Percentiles rank a stretch among this genome's conserved stretches.
Conservation (phyloP, 2,888 invertebrate genomes). For the Drosophila atripex region DNA sequence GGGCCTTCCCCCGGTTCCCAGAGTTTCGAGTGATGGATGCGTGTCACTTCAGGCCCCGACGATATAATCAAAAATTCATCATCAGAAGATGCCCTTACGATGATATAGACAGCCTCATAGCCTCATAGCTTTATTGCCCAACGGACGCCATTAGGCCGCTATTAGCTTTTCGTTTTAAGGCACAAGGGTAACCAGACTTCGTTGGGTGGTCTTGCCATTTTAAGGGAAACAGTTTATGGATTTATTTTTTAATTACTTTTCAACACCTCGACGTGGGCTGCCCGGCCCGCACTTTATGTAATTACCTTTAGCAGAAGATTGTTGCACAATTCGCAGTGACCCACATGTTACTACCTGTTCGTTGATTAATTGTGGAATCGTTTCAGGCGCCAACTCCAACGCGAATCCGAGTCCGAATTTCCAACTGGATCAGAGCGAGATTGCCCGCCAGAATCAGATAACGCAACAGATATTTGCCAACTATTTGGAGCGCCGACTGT, state of each 20-base stretch:
- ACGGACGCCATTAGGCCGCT: conserved; percentile 12
- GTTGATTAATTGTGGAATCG: conserved; percentile 58
- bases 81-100: conserved; percentile 16
- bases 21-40: conserved; percentile 45
- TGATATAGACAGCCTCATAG: conserved; percentile 3
- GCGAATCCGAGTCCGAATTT: conserved; percentile 40
- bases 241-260: conserved; percentile 56
- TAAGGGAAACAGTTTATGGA: conserved; percentile 11
- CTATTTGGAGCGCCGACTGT: conserved; percentile 88
- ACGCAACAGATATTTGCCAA: conserved; percentile 91
- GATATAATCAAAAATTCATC: conserved; percentile 42
- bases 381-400: conserved; percentile 59
- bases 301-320: conserved; percentile 42
- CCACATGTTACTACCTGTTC: conserved; percentile 55
- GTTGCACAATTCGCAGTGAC: conserved; percentile 48
- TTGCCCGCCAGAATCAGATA: conserved; percentile 90
- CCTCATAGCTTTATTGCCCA: conserved; percentile 8
- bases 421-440: conserved; percentile 85
- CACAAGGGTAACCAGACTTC: conserved; percentile 31
- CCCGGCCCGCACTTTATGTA: conserved; percentile 57
- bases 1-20: conserved; percentile 5
- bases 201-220: background rate
- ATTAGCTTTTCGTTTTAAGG: conserved; percentile 10
- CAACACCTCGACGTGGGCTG: conserved; percentile 55
- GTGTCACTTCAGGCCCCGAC: conserved; percentile 38